These are phyloP conservation scores for Amazona ochrocephala DNA, from an alignment of 2,797 vertebrate species.

Conservation along the genomic window DNA sequence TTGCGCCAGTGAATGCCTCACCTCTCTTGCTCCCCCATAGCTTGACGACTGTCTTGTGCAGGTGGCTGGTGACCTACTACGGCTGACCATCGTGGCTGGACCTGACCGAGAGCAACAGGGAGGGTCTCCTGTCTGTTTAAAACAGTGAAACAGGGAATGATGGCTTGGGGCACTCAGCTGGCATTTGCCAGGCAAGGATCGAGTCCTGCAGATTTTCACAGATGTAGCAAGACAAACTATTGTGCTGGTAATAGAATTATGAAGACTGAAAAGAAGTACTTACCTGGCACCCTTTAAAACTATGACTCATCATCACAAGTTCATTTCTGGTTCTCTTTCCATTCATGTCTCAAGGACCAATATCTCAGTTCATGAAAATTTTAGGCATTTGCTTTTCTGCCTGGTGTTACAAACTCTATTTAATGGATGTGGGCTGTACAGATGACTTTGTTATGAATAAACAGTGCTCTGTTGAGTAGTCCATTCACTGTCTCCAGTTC, in stretches of 20 bases:
- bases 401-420: neutral
- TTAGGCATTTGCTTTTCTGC: neutral
- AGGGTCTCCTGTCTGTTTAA: neutral
- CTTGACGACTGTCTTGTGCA: neutral
- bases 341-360: slow-evolving; percentile 9
- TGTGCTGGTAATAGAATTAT: neutral
- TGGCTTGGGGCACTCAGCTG: neutral
- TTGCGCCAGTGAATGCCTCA: neutral
- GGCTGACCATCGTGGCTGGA: neutral
- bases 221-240: neutral
- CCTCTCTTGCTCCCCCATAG: neutral
- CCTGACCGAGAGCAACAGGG: neutral
- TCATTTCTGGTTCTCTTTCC: neutral
- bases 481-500: neutral
- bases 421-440: neutral
- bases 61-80: neutral
- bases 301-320: neutral
- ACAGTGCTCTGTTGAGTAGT: neutral
- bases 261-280: neutral
- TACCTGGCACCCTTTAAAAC: slow-evolving; percentile 4
- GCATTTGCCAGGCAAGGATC: neutral
- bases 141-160: neutral
- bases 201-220: neutral
- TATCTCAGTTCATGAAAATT: slow-evolving; percentile 17
- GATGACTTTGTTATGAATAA: slow-evolving; percentile 7